Evolutionary conservation across 2,797 vertebrate genomes (phyloP), one percentile per base, ranked within the genome.

Genomic region (Gymnoscopelus microlampas): DNA sequence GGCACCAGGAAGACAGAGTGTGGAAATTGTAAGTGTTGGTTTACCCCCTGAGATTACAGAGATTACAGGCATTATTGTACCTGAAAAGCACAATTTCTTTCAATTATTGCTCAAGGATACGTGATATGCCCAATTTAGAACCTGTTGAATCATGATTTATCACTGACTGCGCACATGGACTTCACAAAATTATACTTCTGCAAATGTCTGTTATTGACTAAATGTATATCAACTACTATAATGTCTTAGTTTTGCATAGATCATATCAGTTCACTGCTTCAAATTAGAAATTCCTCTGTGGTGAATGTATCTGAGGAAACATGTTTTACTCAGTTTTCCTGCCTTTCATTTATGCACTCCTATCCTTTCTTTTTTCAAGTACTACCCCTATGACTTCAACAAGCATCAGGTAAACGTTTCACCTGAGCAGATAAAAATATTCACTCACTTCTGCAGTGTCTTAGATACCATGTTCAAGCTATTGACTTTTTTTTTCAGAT

Each of bases 361-460:
- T 71, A 19, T 83, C 24, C 81, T 71, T 69, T 67, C 47, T 55
- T 13, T 50, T 74, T 81, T 85, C 23, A 76, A 94, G 94, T 94
- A 91, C 86, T 94, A 93, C 85, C 92, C 93, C 4, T 94, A 87
- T 68, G 92, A 94, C 83, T 92, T 94, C 62, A 13, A 69, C 57
- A 87, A 90, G 74, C 90, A 88, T 32, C 90, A 80, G 91, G 94
- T 94, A 89, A 91, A 53, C 3, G 49, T 64, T 66, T 65, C 23
- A n/a, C 15, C 44, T 39, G 0, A 59, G 2, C 23, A 51, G 15
- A 4, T 53, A 2, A 13, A 53, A 69, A 69, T 15, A 10, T 62
- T 0, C 48, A 53, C 15, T 54, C 0, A 29, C 10, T n/a, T 61
- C 11, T 13, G 2, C n/a, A 4, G 51, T 0, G 39, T 44, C 49